These are phyloP conservation scores for Heliornis fulica DNA, from an alignment of 2,113 vertebrate species.

Conservation along the genomic window DNA sequence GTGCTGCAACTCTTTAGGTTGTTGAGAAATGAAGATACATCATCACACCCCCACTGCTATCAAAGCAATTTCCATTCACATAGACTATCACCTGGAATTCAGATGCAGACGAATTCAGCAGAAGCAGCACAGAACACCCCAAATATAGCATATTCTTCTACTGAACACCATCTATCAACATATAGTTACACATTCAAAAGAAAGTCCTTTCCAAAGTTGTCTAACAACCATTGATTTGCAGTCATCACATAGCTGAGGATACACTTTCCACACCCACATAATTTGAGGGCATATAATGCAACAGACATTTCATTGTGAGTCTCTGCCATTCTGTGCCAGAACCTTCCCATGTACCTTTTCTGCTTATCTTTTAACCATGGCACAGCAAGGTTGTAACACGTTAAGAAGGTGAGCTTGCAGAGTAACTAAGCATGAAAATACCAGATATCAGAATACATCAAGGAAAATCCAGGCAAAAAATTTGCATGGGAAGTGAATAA, in stretches of 20 bases:
- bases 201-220: background rate
- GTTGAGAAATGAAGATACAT: background rate
- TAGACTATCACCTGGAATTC: background rate
- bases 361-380: background rate
- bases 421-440: background rate
- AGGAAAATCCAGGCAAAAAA: background rate
- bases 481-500: background rate
- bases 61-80: background rate
- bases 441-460: background rate
- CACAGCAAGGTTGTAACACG: background rate
- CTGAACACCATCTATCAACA: background rate
- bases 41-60: background rate
- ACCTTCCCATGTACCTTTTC: background rate
- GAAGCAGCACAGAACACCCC: background rate
- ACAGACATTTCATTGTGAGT: background rate
- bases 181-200: background rate
- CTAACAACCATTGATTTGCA: background rate
- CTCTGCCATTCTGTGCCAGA: background rate
- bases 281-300: background rate
- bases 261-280: background rate
- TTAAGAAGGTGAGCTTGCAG: background rate
- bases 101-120: background rate
- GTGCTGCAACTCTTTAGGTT: background rate
- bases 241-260: background rate
- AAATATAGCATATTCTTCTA: background rate